Conservation (phyloP, 2,797 vertebrate genomes). For the Silurus lanzhouensis region DNA sequence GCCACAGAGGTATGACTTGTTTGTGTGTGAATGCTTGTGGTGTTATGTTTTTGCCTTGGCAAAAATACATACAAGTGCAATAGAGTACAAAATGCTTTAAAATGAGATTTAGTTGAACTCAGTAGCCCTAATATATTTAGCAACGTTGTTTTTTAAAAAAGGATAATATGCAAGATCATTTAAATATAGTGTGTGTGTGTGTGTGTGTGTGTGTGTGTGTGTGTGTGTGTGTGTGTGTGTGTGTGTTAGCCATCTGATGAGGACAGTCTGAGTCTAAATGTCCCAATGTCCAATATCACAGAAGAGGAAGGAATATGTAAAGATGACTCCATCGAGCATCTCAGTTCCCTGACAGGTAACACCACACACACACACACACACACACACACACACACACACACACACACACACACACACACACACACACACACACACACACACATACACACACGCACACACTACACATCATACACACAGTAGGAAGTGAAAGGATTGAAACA, state of each 20-base stretch:
- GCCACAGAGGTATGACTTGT: constrained; percentile 84
- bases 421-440: constrained; percentile 7
- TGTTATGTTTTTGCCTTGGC: no score
- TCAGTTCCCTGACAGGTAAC: constrained; percentile 81
- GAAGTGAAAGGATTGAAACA: constrained; percentile 45
- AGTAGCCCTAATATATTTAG: no score
- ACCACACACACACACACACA: not conserved
- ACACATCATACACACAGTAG: constrained; percentile 22
- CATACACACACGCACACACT: constrained; percentile 35
- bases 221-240: constrained; percentile 8
- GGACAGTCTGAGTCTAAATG: constrained; percentile 87
- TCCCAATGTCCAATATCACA: constrained; percentile 88
- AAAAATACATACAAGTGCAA: no score
- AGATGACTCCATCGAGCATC: constrained; percentile 81
- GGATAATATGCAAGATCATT: not conserved
- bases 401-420: constrained; percentile 42
- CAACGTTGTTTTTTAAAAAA: no score
- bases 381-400: constrained; percentile 40
- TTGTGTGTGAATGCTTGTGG: not conserved
- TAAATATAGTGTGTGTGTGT: not conserved
- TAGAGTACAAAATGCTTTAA: no score
- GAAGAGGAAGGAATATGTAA: constrained; percentile 86
- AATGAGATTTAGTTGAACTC: no score
- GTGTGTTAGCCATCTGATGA: constrained; percentile 87
- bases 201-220: not conserved